Base-by-base conservation (phyloP, 2,888 invertebrate genomes). In the Coecobrya sp. region DNA sequence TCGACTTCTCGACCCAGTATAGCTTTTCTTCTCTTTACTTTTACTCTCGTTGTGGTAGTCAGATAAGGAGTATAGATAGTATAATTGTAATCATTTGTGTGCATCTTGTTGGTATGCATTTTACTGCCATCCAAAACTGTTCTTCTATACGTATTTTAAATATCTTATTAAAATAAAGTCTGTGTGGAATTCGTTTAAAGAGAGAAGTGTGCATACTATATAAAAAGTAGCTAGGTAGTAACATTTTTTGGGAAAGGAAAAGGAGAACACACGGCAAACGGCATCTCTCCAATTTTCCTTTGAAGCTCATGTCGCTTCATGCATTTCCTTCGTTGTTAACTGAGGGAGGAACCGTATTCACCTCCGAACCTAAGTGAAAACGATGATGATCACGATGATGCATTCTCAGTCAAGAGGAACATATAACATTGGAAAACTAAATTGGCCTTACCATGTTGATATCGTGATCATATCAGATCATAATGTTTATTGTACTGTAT, bases 271-370 rank as follows among this genome's bases (percentile, higher is more conserved):
- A 59, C 79, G 49, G 11, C 52, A 22, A 52, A 81, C 87, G 79
- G 82, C 89, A 89, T 82, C 62, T 81, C 25, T 55, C 82, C 70
- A 27, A 59, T n/a, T 81, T 79, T 81, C 25, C 82, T 36, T 84
- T 73, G 89, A 89, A 59, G 89, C 68, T 89, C 19, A 45, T 49
- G 22, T 89, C 52, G 30, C 13, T n/a, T 55, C 30, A 5, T 76
- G 10, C 45, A 16, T 7, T 49, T 27, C 16, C n/a, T 55, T 42
- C 68, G 45, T 87, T 36, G 25, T 79, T 84, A 22, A 68, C 59
- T 16, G 62, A 84, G 55, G 82, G 70, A 82, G 70, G 82, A 70
- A 84, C 70, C 89, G 45, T 84, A 59, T 73, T 84, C 70, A 59
- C 82, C 84, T 42, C 22, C 55, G 22, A 36, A 49, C 81, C 30